These are phyloP conservation scores for Poicephalus gulielmi DNA, from an alignment of 2,113 vertebrate genomes.

Conservation along the genomic window DNA sequence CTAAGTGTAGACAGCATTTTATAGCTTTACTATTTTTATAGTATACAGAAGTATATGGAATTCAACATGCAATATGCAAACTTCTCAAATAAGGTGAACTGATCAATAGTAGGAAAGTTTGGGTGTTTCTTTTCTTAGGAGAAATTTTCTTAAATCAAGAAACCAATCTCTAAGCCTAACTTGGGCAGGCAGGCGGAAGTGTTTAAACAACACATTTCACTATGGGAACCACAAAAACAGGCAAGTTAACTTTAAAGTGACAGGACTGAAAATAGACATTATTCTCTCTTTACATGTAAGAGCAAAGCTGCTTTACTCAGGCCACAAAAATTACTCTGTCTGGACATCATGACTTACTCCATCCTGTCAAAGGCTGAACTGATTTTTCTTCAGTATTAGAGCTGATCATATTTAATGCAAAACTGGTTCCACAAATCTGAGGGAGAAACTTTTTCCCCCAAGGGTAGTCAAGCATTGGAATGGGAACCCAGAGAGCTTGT, in stretches of 20 bases:
- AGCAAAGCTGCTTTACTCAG: not conserved
- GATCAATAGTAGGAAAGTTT: not conserved
- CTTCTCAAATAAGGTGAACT: not conserved
- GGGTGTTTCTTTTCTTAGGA: not conserved
- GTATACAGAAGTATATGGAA: not conserved
- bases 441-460: not conserved
- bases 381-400: not conserved
- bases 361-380: not conserved
- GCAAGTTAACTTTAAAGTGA: not conserved
- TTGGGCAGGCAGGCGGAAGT: not conserved
- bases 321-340: not conserved
- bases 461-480: not conserved
- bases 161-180: not conserved
- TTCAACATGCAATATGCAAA: not conserved
- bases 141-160: not conserved
- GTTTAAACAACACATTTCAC: not conserved
- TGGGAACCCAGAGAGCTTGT: not conserved
- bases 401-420: not conserved
- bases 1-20: not conserved
- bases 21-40: not conserved
- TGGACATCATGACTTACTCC: not conserved
- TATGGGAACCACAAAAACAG: not conserved
- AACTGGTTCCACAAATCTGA: not conserved
- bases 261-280: not conserved
- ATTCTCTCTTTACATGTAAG: not conserved